Evolutionary conservation across 2,888 invertebrate species (phyloP), one percentile per base, ranked within the genome.

Genomic region (Drosophila limbata): DNA sequence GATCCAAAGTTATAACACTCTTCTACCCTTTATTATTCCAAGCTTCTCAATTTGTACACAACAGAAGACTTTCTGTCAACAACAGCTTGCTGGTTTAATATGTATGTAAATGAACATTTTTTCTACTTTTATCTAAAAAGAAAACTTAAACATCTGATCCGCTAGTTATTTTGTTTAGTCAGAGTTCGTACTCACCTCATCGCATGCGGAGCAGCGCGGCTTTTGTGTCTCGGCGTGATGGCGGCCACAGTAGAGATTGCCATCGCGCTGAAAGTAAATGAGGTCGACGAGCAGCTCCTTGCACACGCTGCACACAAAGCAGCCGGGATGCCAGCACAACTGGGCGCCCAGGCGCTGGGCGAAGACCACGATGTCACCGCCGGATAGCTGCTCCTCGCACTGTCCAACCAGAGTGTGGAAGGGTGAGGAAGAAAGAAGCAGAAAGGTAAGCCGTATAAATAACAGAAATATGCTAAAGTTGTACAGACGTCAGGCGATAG

Each of bases 181-280:
- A 8, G 9, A 15, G 10, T n/a, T 5, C 2, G n/a, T 2, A 83
- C 88, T 93, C 91, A 98, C 98, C 96, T 99, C 99, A 94, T 99
- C 99, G 92, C 99, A 99, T 45, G 98, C 98, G 6, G 98, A 97
- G 93, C 99, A 99, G 69, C 99, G 93, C 0, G 99, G 99, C 92
- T 99, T 99, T 82, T 98, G 94, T 5, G 97, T 96, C 94, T 99
- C 99, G 2, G 99, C 98, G 93, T 99, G 99, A 92, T 99, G 99
- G 60, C 99, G 94, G 4, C 99, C 99, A 93, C 99, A 99, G 94
- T 97, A 99, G 47, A 99, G 94, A 70, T 96, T 94, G 65, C 97
- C 97, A 79, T 97, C 96, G 91, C 96, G 95, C 95, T 95, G 96
- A 94, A 99, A 99, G 94, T 99, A 99, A 92, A 99, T 98, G 90